phyloP scores from a whole-genome alignment of 2,113 vertebrate species.

The Oceanodroma tethys region DNA sequence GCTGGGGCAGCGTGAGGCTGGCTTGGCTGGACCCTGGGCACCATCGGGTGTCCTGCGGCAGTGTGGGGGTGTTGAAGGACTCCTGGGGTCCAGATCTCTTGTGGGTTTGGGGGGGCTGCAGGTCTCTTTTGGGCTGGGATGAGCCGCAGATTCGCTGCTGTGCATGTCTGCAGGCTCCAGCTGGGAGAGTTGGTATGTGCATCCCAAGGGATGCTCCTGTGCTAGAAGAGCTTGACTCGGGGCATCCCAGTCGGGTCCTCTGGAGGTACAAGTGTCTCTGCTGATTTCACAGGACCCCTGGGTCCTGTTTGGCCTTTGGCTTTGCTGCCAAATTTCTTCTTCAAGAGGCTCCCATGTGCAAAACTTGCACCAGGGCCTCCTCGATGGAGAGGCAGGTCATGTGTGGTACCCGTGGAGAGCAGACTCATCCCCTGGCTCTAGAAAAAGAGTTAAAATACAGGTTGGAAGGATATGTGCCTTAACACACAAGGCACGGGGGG shows the following conservation, averaged over 20 bases:
- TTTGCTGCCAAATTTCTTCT: not conserved
- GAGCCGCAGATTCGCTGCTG: not conserved
- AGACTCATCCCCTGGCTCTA: not conserved
- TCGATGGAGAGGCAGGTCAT: not conserved
- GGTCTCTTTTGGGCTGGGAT: not conserved
- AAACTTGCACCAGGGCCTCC: not conserved
- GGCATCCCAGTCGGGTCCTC: not conserved
- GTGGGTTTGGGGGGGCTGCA: not conserved
- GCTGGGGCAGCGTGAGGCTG: rapidly evolving
- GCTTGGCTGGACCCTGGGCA: rapidly evolving
- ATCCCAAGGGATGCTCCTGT: not conserved
- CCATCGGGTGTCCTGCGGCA: not conserved
- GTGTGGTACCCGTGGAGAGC: rapidly evolving
- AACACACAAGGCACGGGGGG: not conserved
- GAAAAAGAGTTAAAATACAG: not conserved
- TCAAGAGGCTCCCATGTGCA: rapidly evolving
- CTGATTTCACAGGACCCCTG: not conserved
- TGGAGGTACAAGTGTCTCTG: not conserved
- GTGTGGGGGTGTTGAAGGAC: not conserved
- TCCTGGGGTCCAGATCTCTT: not conserved
- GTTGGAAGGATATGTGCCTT: not conserved
- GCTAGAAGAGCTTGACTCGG: not conserved
- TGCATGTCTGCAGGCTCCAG: rapidly evolving
- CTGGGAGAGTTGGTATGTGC: not conserved
- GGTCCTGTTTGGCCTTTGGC: not conserved